These are phyloP conservation scores for Platysteira castanea DNA, from an alignment of 2,113 vertebrate species.

Conservation along the genomic window DNA sequence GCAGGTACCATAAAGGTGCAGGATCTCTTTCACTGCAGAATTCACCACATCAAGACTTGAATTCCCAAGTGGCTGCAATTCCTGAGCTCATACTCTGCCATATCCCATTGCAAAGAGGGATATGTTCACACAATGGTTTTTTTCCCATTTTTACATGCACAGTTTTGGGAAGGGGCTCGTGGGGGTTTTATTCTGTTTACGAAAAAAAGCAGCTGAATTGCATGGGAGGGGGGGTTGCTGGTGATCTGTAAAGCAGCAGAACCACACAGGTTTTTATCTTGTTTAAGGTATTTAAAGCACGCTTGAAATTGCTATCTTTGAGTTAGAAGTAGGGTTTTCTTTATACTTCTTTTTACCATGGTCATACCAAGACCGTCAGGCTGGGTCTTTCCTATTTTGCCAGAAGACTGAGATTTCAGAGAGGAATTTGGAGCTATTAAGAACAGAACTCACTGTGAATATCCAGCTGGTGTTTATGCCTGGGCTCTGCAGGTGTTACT, in stretches of 20 bases:
- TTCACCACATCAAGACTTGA: neutral
- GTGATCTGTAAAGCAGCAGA: neutral
- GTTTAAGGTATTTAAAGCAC: neutral
- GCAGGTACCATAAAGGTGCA: neutral
- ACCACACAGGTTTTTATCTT: neutral
- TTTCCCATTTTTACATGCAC: neutral
- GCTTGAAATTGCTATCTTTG: neutral
- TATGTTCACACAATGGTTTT: accelerated
- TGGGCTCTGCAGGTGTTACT: neutral
- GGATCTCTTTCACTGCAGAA: neutral
- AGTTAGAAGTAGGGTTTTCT: neutral
- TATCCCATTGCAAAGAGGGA: neutral
- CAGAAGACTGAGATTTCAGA: neutral
- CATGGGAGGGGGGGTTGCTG: neutral
- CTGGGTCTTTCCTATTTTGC: neutral
- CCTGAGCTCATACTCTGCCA: neutral
- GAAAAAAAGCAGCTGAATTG: neutral
- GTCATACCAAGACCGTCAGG: neutral
- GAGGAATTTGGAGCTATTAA: neutral
- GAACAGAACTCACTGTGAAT: neutral
- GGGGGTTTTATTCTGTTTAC: neutral
- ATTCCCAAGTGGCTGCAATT: neutral
- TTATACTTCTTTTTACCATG: neutral
- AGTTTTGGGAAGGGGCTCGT: neutral
- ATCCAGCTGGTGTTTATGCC: neutral